These are phyloP conservation scores for Thinocorus orbignyianus DNA, from an alignment of 2,113 vertebrate species.

Conservation along the genomic window DNA sequence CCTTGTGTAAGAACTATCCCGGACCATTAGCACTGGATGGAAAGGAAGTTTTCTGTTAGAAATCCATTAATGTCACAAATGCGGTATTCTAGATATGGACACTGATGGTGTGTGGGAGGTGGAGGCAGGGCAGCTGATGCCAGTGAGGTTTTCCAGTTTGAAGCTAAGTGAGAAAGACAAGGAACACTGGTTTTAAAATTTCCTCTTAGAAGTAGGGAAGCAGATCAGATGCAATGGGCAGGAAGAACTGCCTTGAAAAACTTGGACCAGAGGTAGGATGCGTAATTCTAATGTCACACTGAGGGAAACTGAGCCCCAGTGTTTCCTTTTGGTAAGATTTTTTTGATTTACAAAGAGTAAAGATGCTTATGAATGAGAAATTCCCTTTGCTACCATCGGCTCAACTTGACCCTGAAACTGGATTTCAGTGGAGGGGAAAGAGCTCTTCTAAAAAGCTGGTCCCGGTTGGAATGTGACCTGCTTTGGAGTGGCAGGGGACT, in stretches of 20 bases:
- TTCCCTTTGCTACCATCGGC: neutral
- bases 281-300: neutral
- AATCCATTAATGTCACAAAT: neutral
- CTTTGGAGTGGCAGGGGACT: neutral
- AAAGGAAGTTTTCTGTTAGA: neutral
- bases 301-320: neutral
- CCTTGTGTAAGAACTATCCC: neutral
- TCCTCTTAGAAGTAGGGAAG: neutral
- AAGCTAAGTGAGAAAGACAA: neutral
- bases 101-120: neutral
- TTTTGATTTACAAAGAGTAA: neutral
- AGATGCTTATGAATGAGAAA: neutral
- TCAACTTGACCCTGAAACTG: neutral
- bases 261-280: neutral
- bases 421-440: neutral
- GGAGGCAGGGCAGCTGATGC: neutral
- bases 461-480: neutral
- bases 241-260: neutral
- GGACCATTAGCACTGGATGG: neutral
- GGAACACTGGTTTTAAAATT: neutral
- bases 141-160: neutral
- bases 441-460: neutral
- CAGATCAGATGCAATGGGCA: neutral
- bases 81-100: neutral
- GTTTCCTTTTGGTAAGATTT: neutral